Evolutionary conservation across 2,797 vertebrate species (phyloP).

Genomic region (Sebastes nivosus): DNA sequence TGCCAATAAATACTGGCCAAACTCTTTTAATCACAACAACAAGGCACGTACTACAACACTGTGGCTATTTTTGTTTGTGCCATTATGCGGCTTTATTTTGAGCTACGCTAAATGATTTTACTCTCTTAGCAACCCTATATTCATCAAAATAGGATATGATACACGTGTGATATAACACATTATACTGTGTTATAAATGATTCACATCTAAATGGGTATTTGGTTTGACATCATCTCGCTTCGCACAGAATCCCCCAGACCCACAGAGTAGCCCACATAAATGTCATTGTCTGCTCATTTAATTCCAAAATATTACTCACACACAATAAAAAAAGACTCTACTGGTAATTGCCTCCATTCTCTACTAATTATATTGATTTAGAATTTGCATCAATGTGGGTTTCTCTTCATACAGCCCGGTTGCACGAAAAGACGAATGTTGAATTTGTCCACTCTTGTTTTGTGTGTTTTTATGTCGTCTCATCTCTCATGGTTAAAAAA

Average conservation of each 20-base stretch:
- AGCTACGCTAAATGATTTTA: neutral
- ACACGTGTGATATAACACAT: neutral
- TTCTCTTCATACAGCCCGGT: neutral
- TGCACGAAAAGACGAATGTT: no score
- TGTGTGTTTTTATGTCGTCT: neutral
- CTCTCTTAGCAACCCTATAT: neutral
- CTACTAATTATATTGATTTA: neutral
- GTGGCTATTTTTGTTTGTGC: conserved; percentile 38
- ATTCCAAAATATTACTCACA: conserved; percentile 1
- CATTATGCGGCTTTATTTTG: neutral
- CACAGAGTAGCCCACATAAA: conserved; percentile 15
- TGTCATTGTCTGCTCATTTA: conserved; percentile 24
- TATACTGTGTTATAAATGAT: neutral
- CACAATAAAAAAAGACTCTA: neutral
- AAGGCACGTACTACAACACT: conserved; percentile 30
- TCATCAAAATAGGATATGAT: neutral
- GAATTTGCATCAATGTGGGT: neutral
- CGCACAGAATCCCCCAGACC: neutral
- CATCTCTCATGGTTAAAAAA: neutral
- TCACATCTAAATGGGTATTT: neutral
- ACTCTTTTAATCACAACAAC: conserved; percentile 56
- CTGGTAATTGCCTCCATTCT: neutral
- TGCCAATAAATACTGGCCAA: conserved; percentile 54
- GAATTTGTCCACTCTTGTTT: neutral
- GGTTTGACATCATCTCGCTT: conserved; percentile 2